Conservation (phyloP, 2,888 invertebrate genomes). For the Pinctada fucata region DNA sequence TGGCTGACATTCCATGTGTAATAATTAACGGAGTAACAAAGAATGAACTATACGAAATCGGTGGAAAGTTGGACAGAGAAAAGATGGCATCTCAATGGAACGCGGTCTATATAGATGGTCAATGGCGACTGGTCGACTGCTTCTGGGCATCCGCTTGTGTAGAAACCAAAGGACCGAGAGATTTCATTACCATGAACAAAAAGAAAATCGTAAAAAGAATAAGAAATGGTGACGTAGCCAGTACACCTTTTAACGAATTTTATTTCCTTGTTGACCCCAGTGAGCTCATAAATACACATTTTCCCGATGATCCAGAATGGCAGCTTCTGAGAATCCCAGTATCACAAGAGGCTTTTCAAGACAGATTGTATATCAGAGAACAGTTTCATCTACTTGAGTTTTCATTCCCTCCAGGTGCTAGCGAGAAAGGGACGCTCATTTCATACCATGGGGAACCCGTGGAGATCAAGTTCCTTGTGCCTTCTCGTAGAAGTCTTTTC, state of each 20-base stretch:
- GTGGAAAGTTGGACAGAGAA: constrained; percentile 44
- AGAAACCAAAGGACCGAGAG: constrained; percentile 37
- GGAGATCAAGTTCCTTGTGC: constrained; percentile 66
- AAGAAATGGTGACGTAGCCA: constrained; percentile 20
- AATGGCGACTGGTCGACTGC: constrained; percentile 59
- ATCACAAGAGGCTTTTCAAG: constrained; percentile 62
- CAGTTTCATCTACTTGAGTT: constrained; percentile 69
- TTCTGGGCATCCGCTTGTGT: constrained; percentile 60
- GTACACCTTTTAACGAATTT: constrained; percentile 30
- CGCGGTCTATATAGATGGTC: constrained; percentile 53
- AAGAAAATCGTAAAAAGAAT: constrained; percentile 30
- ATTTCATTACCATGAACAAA: constrained; percentile 46
- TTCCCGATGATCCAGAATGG: constrained; percentile 70
- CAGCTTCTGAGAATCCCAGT: constrained; percentile 67
- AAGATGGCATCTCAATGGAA: constrained; percentile 61
- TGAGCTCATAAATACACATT: constrained; percentile 70
- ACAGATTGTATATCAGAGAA: constrained; percentile 70
- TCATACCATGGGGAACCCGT: constrained; percentile 64
- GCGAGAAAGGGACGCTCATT: constrained; percentile 54
- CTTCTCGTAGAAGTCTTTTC: constrained; percentile 51
- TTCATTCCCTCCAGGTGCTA: constrained; percentile 53
- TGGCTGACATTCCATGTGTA: constrained; percentile 53
- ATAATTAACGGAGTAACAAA: constrained; percentile 60
- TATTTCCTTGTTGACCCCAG: constrained; percentile 75
- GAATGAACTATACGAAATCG: constrained; percentile 56